Conservation (phyloP, 2,888 invertebrate species). For the Ichneumon xanthorius region DNA sequence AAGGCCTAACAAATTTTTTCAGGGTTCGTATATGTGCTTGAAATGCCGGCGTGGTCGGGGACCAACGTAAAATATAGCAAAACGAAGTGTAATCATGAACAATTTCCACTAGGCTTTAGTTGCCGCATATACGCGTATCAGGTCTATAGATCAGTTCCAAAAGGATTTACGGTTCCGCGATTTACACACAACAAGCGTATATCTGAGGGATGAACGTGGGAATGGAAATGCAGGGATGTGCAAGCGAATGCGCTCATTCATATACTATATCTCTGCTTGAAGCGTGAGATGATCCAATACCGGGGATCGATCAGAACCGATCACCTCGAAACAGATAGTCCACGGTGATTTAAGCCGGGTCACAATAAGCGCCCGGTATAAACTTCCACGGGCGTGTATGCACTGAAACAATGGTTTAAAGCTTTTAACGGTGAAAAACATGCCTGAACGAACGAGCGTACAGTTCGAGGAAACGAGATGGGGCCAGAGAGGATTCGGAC, state of each 20-base stretch:
- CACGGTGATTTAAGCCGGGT: constrained; percentile 18
- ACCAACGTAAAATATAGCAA: not conserved
- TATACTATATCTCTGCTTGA: not conserved
- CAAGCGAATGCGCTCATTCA: not conserved
- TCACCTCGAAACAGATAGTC: constrained; percentile 8
- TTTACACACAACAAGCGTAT: not conserved
- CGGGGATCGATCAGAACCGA: constrained; percentile 7
- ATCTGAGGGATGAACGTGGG: not conserved
- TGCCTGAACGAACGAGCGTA: not conserved
- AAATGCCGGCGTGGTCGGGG: not conserved
- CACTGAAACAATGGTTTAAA: constrained; percentile 3
- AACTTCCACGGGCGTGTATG: constrained; percentile 4
- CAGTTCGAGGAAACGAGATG: constrained; percentile 3
- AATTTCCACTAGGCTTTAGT: not conserved
- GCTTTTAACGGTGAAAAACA: constrained; percentile 20
- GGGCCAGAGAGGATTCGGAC: not conserved
- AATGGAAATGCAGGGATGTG: not conserved
- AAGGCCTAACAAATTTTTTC: not conserved
- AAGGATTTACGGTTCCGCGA: not conserved
- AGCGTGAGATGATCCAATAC: constrained; percentile 16
- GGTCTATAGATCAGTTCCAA: constrained; percentile 8
- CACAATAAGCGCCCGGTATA: constrained; percentile 11
- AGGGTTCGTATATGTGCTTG: too few species aligned
- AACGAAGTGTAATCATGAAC: not conserved
- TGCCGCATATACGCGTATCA: not conserved